Percentiles rank a stretch among this genome's conserved stretches.
phyloP scores from a whole-genome alignment of 2,797 vertebrate genomes.

The Acomys russatus region DNA sequence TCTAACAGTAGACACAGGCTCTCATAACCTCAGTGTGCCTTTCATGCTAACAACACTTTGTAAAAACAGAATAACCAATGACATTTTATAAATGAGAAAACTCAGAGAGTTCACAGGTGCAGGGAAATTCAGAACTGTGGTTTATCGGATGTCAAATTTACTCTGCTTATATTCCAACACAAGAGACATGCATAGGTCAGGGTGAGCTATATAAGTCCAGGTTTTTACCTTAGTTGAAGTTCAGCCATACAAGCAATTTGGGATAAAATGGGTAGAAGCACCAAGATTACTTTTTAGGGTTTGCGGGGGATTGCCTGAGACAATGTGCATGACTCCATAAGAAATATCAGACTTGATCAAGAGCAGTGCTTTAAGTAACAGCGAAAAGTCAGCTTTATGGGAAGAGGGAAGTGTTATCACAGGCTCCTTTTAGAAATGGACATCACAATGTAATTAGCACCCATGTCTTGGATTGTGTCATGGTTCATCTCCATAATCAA shows the following conservation, averaged over 20 bases:
- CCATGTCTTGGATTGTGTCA: background rate
- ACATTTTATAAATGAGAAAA: background rate
- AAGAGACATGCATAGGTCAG: background rate
- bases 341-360: background rate
- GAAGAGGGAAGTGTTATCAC: background rate
- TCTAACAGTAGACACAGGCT: background rate
- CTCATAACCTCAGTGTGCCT: background rate
- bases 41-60: background rate
- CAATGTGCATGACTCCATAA: background rate
- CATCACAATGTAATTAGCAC: conserved; percentile 21
- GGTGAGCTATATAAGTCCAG: background rate
- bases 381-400: background rate
- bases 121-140: background rate
- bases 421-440: background rate
- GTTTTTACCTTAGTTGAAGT: background rate
- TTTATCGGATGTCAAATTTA: background rate
- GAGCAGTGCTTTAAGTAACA: background rate
- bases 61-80: background rate
- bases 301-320: conserved; percentile 17
- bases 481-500: background rate
- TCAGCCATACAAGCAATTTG: background rate
- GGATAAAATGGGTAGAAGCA: background rate
- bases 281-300: background rate
- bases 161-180: background rate
- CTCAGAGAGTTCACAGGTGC: background rate